Evolutionary conservation across 2,797 vertebrate genomes (phyloP), one percentile per base, ranked within the genome.

Genomic region (Eulemur albifrons): DNA sequence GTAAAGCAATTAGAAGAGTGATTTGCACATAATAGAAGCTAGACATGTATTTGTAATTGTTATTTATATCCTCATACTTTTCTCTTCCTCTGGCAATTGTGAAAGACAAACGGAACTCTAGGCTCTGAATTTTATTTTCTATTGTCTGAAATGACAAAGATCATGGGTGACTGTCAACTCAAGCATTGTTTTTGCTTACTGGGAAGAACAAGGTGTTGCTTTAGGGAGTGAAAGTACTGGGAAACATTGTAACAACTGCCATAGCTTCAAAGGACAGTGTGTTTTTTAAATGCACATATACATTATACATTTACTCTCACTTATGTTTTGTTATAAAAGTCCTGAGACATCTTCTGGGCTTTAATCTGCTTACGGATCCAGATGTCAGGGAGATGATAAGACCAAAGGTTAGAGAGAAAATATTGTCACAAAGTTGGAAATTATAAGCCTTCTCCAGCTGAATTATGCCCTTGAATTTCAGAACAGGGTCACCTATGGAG

Each of bases 201-300:
- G 96, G 70, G 91, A 70, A 97, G 88, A 97, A 97, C 40, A 95
- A 97, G 93, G 90, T 93, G 88, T 94, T 98, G 97, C 97, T 97
- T 97, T 96, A 90, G 86, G 97, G 85, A 80, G 93, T 97, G 90
- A 98, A 96, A 94, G 90, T 96, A 94, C 97, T 97, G 90, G 84
- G 20, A 88, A 94, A 32, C 54, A 65, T 69, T 97, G 93, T 35
- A 84, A 40, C 6, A 79, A 59, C 18, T 23, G n/a, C 23, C 69
- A 50, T 20, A 35, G 35, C 35, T 69, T 72, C 57, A 89, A 63
- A 94, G 67, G 67, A 50, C 14, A 7, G 52, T 50, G 23, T 80
- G 59, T 38, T 88, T 75, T 86, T 50, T 38, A 92, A 93, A 86
- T 79, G 25, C 10, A 38, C 32, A 3, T 9, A 54, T 59, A 30